Evolutionary conservation across 37 sponge, comb jelly and placozoan species (phyloP).

Genomic region (Chondrosia reniformis): DNA sequence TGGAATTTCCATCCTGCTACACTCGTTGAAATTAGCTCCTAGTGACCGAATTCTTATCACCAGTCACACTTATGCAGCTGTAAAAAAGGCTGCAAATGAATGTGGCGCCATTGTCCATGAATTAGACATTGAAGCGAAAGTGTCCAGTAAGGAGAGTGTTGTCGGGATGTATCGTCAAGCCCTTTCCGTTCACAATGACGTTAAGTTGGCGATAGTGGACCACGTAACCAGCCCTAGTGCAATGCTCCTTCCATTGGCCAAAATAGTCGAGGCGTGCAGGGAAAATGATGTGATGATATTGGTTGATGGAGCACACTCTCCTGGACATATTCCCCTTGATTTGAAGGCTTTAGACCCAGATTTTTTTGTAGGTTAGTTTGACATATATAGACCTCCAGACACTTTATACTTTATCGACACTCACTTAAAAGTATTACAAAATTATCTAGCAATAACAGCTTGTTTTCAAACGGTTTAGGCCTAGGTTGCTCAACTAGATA

Average conservation of each 20-base stretch:
- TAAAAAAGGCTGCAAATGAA: constrained; percentile 22
- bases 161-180: constrained; percentile 22
- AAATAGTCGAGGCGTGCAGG: constrained; percentile 41
- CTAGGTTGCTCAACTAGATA: too few relatives aligned
- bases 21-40: background rate
- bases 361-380: constrained; percentile 50
- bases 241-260: constrained; percentile 49
- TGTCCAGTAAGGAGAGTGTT: constrained; percentile 17
- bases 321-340: constrained; percentile 53
- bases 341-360: constrained; percentile 40
- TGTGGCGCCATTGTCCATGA: constrained; percentile 21
- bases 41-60: constrained; percentile 43
- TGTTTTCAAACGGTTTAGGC: background rate
- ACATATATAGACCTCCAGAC: too few relatives aligned
- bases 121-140: constrained; percentile 18
- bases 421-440: too few relatives aligned
- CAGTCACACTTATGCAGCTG: constrained; percentile 24
- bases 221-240: constrained; percentile 57
- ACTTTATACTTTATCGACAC: background rate
- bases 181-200: constrained; percentile 13
- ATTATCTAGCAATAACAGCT: too few relatives aligned
- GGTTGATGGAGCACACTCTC: constrained; percentile 70
- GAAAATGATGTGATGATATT: constrained; percentile 36
- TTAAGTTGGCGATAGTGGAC: constrained; percentile 50
- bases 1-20: constrained; percentile 31